Evolutionary conservation across 2,888 invertebrate genomes (phyloP).

Genomic region (Philonicus albiceps): DNA sequence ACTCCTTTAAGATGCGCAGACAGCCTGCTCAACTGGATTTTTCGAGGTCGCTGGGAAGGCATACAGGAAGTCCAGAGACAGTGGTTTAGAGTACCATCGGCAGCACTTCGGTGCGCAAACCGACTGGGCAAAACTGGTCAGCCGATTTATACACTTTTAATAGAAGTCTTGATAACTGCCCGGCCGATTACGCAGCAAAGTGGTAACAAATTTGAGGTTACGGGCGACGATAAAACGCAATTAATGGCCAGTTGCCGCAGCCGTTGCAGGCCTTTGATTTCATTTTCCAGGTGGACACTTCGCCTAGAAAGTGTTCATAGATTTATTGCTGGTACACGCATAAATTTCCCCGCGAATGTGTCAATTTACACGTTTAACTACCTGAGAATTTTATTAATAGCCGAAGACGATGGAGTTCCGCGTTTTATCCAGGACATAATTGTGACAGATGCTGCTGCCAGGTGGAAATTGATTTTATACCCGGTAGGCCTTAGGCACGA

Average conservation of each 20-base stretch:
- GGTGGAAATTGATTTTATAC: conserved; percentile 13
- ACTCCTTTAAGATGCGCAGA: background rate
- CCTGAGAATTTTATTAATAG: conserved; percentile 21
- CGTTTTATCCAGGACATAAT: conserved; percentile 20
- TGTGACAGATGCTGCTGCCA: background rate
- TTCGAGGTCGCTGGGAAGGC: conserved; percentile 24
- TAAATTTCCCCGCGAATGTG: conserved; percentile 18
- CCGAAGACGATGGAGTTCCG: conserved; percentile 1
- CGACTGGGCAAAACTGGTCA: conserved; percentile 3
- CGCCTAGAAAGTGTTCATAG: conserved; percentile 22
- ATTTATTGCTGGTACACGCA: conserved; percentile 18
- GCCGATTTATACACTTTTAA: conserved; percentile 24
- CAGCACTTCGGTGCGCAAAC: background rate
- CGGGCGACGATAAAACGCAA: conserved; percentile 29
- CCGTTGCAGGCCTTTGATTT: background rate
- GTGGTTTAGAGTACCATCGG: background rate
- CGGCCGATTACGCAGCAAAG: conserved; percentile 18
- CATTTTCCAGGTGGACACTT: background rate
- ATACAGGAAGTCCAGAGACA: background rate
- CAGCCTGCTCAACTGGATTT: conserved; percentile 26
- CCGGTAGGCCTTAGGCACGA: background rate
- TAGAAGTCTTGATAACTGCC: conserved; percentile 7
- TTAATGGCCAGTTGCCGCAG: conserved; percentile 15
- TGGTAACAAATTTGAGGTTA: conserved; percentile 37
- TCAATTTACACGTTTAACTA: conserved; percentile 21